These are phyloP conservation scores for Antheraea mylitta DNA, from an alignment of 1,140 invertebrate genomes.

Conservation along the genomic window DNA sequence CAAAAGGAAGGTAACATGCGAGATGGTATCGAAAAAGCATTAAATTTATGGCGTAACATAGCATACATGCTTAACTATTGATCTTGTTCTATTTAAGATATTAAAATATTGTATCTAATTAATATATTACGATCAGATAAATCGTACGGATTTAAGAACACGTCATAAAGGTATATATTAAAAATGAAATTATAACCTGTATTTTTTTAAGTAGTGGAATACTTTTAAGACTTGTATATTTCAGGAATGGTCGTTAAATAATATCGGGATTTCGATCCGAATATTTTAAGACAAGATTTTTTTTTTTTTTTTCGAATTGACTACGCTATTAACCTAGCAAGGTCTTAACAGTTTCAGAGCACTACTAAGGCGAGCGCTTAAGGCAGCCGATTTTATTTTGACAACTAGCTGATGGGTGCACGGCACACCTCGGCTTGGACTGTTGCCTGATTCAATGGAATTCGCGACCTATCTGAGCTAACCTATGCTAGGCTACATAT, in stretches of 20 bases:
- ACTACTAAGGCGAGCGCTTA: too few species aligned
- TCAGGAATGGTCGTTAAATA: not conserved
- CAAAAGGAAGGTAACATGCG: not conserved
- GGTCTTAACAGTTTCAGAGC: too few species aligned
- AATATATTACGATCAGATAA: not conserved
- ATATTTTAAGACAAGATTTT: too few species aligned
- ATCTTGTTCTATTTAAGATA: not conserved
- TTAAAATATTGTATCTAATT: not conserved
- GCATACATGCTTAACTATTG: not conserved
- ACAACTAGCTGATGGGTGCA: too few species aligned
- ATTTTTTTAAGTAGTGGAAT: not conserved
- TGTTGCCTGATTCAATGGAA: too few species aligned
- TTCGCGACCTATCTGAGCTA: too few species aligned
- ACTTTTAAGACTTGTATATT: not conserved
- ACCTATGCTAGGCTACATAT: too few species aligned
- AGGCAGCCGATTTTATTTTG: too few species aligned
- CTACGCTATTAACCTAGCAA: too few species aligned
- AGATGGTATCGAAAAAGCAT: not conserved
- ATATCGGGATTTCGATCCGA: not conserved
- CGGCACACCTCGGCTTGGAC: too few species aligned
- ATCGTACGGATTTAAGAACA: not conserved
- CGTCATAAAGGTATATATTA: not conserved
- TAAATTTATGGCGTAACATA: too few species aligned
- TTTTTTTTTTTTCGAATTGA: too few species aligned
- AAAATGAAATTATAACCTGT: not conserved